A percentile compares a stretch with the other conserved stretches of the same genome.
phyloP scores from a whole-genome alignment of 2,113 vertebrate species.

The Pseudopodoces humilis region DNA sequence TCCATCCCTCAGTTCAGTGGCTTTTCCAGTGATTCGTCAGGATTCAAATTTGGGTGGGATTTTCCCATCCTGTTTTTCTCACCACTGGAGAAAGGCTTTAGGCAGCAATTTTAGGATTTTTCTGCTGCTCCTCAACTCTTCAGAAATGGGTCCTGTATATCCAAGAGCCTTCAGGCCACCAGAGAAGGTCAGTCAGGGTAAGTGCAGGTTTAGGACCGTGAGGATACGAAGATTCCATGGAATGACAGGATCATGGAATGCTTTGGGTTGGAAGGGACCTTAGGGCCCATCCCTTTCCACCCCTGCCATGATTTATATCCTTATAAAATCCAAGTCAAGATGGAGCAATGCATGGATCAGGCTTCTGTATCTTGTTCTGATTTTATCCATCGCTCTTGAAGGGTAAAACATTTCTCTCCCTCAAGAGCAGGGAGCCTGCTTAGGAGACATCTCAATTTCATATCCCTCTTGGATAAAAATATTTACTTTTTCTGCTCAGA shows the following conservation, averaged over 20 bases:
- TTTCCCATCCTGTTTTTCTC: not conserved
- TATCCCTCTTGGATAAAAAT: not conserved
- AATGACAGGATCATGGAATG: not conserved
- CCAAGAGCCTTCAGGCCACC: not conserved
- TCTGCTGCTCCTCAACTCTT: not conserved
- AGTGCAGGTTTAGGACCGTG: not conserved
- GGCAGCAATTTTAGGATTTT: not conserved
- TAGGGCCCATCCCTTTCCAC: too few species aligned
- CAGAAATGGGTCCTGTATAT: not conserved
- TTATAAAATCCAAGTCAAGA: rapidly evolving
- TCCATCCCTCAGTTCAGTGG: not conserved
- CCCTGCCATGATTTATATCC: not conserved
- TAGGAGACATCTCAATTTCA: not conserved
- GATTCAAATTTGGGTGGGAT: not conserved
- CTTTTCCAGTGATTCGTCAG: not conserved
- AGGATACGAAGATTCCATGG: rapidly evolving
- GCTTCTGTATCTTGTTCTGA: not conserved
- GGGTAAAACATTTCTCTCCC: not conserved
- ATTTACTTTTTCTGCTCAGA: not conserved
- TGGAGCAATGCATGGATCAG: not conserved
- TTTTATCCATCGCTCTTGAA: not conserved
- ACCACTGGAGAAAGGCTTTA: not conserved
- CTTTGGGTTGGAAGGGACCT: not conserved
- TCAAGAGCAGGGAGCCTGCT: not conserved
- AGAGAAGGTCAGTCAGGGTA: rapidly evolving